Evolutionary conservation across 2,888 invertebrate genomes (phyloP), one percentile per base, ranked within the genome.

Genomic region (Aphidius colemani): DNA sequence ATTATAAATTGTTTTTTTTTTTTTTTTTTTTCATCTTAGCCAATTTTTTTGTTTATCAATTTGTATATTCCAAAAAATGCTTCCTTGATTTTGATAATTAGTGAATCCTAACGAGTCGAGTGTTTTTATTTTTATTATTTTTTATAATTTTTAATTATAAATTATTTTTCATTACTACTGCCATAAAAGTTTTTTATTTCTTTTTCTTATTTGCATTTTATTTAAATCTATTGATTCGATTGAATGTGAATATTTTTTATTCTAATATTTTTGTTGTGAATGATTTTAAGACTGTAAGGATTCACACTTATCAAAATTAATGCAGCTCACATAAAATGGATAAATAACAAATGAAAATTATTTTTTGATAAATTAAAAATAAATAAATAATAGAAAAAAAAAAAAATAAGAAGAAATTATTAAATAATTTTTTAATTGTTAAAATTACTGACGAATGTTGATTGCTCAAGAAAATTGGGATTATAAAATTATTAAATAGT

Each of bases 231-330:
- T 75, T 67, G 69, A 66, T 71, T 64, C 55, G 71, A 69, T 50
- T 72, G 70, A 72, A 68, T 70, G 69, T 71, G 65, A 45, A 55
- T 56, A 43, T 68, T 64, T 58, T 53, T 50, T 63, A n/a, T n/a
- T n/a, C n/a, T n/a, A n/a, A n/a, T 58, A 62, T 55, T 63, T 44
- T 56, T 64, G 59, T 61, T 55, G 53, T 39, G n/a, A 10, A 59
- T 53, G 45, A 53, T 56, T 59, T 49, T 64, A 48, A 44, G 53
- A 61, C 58, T 61, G 60, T 50, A 60, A 45, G 79, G 79, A 80
- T 80, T 80, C 80, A 78, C 78, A 79, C 78, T 79, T 80, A 80
- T 78, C 78, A 78, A 80, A 78, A 72, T 80, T 78, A 80, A 80
- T 74, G 73, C 68, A 67, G 67, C 51, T 61, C 13, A 1, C 2